A percentile compares a stretch with the other conserved stretches of the same genome.
phyloP scores from a whole-genome alignment of 2,888 invertebrate species.

The Priocnemis perturbator region DNA sequence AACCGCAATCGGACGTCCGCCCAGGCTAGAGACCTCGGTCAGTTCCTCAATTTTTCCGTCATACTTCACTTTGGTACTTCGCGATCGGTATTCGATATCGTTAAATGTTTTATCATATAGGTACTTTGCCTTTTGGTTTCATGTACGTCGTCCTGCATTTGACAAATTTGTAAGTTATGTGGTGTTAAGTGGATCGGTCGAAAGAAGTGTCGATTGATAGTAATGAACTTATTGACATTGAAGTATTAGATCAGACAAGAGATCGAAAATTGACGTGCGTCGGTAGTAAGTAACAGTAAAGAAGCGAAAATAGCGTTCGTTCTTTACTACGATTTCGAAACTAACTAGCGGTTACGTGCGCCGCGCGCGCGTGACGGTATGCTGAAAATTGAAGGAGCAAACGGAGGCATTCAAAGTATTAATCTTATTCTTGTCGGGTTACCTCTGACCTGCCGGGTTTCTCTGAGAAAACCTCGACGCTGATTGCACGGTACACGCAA shows the following conservation, averaged over 20 bases:
- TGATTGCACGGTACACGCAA: neutral
- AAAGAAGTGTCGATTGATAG: too few species aligned
- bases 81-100: too few species aligned
- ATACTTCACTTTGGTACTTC: neutral
- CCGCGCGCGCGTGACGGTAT: slow-evolving; percentile 11
- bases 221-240: too few species aligned
- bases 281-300: too few species aligned
- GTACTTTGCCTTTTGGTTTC: too few species aligned
- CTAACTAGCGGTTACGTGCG: neutral
- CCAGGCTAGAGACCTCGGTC: neutral
- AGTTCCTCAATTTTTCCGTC: neutral
- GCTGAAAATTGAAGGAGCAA: slow-evolving; percentile 10
- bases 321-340: slow-evolving; percentile 9
- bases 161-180: too few species aligned
- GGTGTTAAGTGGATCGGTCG: too few species aligned
- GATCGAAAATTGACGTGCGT: too few species aligned
- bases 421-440: slow-evolving; percentile 9
- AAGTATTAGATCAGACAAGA: too few species aligned
- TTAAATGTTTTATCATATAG: too few species aligned
- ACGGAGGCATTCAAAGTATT: slow-evolving; percentile 1
- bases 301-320: neutral
- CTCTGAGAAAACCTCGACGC: slow-evolving; percentile 5
- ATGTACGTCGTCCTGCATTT: too few species aligned
- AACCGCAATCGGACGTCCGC: slow-evolving; percentile 49
- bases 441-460: slow-evolving; percentile 1